Conservation (phyloP, 2,888 invertebrate species). For the Pyrochroa serraticornis region DNA sequence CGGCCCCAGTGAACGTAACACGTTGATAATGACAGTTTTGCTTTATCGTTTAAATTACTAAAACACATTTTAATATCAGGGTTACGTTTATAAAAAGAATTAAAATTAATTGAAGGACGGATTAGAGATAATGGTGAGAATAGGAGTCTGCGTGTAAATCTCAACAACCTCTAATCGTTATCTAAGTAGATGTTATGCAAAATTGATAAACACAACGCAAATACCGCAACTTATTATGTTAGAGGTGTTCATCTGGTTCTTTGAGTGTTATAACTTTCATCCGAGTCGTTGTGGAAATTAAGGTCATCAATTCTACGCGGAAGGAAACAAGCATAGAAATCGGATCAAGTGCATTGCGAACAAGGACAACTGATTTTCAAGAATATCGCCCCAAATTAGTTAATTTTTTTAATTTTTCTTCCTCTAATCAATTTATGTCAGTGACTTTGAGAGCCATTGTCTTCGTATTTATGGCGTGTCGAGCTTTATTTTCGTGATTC, state of each 20-base stretch:
- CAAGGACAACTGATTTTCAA: constrained; percentile 33
- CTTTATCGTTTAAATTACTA: constrained; percentile 16
- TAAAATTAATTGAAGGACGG: constrained; percentile 13
- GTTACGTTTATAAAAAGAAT: constrained; percentile 12
- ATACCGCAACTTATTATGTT: constrained; percentile 13
- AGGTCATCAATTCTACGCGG: constrained; percentile 35
- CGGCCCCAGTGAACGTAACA: no score
- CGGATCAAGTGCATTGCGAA: constrained; percentile 40
- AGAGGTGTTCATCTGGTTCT: constrained; percentile 9
- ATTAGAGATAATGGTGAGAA: constrained; percentile 13
- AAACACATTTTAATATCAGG: constrained; percentile 8
- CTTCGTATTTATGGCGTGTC: no score
- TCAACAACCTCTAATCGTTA: not conserved
- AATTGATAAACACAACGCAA: not conserved
- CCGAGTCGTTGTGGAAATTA: constrained; percentile 27
- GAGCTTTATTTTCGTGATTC: not conserved
- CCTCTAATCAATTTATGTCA: not conserved
- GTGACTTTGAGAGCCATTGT: not conserved
- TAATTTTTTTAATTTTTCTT: not conserved
- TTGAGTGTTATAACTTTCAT: constrained; percentile 1
- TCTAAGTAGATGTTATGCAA: no score
- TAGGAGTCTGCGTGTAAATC: no score
- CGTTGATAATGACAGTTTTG: not conserved
- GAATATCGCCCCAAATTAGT: constrained; percentile 41
- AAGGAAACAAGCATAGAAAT: constrained; percentile 40